Percentiles rank a stretch among this genome's conserved stretches.
Evolutionary conservation across 2,888 invertebrate species (phyloP).

Genomic region (Tipula confusa): DNA sequence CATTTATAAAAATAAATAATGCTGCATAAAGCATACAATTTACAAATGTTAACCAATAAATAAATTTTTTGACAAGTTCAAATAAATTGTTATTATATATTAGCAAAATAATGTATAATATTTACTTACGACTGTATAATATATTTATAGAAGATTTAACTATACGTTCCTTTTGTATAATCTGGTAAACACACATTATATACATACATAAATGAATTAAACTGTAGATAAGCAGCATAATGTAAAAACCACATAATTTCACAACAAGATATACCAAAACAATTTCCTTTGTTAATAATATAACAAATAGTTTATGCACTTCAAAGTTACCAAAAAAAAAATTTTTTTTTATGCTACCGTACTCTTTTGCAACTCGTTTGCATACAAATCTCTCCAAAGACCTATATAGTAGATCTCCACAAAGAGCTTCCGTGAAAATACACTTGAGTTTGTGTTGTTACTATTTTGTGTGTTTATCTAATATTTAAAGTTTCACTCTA

Average conservation of each 20-base stretch:
- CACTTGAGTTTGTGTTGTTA: not conserved
- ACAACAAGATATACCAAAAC: constrained; percentile 20
- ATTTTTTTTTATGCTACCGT: not conserved
- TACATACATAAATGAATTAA: not conserved
- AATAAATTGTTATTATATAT: not conserved
- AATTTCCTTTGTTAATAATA: not conserved
- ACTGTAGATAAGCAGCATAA: constrained; percentile 4
- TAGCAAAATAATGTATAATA: not conserved
- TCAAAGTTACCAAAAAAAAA: not conserved
- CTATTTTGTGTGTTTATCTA: not conserved
- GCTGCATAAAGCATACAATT: no score
- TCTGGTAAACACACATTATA: not conserved
- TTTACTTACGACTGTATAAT: no score
- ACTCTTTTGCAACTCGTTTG: not conserved
- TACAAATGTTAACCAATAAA: not conserved
- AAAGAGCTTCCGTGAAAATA: not conserved
- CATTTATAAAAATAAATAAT: no score
- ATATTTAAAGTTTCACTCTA: not conserved
- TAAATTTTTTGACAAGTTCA: not conserved
- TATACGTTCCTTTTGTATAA: not conserved
- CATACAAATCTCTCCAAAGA: not conserved
- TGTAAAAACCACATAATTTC: constrained; percentile 5
- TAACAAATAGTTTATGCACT: not conserved
- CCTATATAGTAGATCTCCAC: not conserved
- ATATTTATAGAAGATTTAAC: not conserved